phyloP scores from a whole-genome alignment of 1,140 invertebrate species.

The Globodera ellingtonae region DNA sequence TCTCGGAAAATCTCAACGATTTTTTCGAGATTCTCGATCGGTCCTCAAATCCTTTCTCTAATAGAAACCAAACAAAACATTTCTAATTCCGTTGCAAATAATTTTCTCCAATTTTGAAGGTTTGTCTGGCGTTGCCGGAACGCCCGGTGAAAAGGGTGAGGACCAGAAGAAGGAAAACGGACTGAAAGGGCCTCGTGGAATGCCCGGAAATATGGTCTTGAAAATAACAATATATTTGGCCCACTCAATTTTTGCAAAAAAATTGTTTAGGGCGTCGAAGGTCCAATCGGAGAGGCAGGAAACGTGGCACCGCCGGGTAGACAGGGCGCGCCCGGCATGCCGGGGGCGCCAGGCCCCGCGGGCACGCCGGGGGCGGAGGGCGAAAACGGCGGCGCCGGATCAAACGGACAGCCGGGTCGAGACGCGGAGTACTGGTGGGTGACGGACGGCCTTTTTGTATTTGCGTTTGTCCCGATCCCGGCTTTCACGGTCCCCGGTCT shows the following conservation, averaged over 20 bases:
- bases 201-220: slow-evolving; percentile 31
- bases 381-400: slow-evolving; percentile 34
- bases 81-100: background rate
- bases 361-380: slow-evolving; percentile 32
- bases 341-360: slow-evolving; percentile 29
- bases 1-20: too few species aligned
- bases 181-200: slow-evolving; percentile 43
- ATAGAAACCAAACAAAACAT: background rate
- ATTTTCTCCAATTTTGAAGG: background rate
- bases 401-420: slow-evolving; percentile 12
- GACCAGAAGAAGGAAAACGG: slow-evolving; percentile 53
- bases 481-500: too few species aligned
- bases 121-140: slow-evolving; percentile 39
- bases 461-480: background rate
- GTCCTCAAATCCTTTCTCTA: too few species aligned
- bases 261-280: background rate
- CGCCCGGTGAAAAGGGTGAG: slow-evolving; percentile 40
- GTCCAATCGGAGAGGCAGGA: background rate
- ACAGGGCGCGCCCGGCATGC: slow-evolving; percentile 28
- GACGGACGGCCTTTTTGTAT: background rate
- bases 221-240: too few species aligned
- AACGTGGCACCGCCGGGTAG: slow-evolving; percentile 16
- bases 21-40: too few species aligned
- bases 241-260: background rate
- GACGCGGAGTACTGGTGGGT: slow-evolving; percentile 27